Percentiles rank a stretch among this genome's conserved stretches.
Evolutionary conservation across 2,113 vertebrate genomes (phyloP).

Genomic region (Pluvialis apricaria): DNA sequence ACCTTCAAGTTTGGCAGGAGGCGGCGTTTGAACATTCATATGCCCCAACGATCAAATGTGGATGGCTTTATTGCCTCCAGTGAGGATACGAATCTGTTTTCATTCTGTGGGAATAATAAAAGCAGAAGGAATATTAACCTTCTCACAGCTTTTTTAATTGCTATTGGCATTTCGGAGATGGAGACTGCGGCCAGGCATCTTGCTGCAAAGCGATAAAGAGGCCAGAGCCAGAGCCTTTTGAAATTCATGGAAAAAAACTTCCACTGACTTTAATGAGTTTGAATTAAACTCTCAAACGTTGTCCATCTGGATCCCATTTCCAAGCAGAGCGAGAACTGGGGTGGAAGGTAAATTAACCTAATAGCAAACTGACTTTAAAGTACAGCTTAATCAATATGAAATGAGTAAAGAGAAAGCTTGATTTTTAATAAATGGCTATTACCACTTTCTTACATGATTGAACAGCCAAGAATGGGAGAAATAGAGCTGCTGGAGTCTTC

Average conservation of each 20-base stretch:
- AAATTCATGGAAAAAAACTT: neutral
- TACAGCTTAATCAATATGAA: neutral
- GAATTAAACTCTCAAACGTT: neutral
- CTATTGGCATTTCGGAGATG: neutral
- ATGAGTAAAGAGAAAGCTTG: neutral
- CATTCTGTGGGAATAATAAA: neutral
- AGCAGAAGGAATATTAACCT: constrained; percentile 1
- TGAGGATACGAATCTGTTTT: neutral
- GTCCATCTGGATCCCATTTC: neutral
- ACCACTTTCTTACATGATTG: neutral
- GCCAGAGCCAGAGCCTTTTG: neutral
- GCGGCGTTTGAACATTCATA: neutral
- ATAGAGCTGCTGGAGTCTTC: neutral
- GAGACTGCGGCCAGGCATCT: neutral
- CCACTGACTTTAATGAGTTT: neutral
- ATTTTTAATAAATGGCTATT: neutral
- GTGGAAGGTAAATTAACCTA: neutral
- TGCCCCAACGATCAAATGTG: neutral
- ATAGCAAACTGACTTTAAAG: neutral
- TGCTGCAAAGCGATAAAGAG: neutral
- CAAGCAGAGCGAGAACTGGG: neutral
- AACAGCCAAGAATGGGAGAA: neutral
- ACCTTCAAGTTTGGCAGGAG: neutral
- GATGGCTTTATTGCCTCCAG: neutral
- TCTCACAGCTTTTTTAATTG: neutral